Evolutionary conservation across 2,797 vertebrate species (phyloP).

Genomic region (Oophaga sylvatica): DNA sequence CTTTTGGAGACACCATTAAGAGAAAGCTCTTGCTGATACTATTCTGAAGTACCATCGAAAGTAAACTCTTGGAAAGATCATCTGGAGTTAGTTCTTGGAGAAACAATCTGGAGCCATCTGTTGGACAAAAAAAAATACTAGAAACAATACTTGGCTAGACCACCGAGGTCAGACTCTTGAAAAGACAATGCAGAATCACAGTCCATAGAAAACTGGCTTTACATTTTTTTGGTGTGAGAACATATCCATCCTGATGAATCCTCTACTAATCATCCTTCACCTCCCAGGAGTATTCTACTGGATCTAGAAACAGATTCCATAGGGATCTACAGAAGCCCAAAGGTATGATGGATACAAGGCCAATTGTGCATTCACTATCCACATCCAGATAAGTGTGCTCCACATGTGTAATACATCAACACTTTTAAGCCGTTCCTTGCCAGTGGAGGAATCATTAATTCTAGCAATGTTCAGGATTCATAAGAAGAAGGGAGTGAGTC

Average conservation of each 20-base stretch:
- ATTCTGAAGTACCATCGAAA: background rate
- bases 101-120: background rate
- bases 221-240: background rate
- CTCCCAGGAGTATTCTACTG: background rate
- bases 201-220: no score
- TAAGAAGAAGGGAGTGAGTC: conserved; percentile 24
- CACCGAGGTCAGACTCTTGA: background rate
- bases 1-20: no score
- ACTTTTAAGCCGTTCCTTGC: conserved; percentile 10
- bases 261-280: background rate
- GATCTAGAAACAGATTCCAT: background rate
- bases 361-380: conserved; percentile 22
- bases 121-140: background rate
- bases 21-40: background rate
- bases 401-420: conserved; percentile 33
- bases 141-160: background rate
- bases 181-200: background rate
- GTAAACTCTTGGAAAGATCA: background rate
- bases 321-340: background rate
- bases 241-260: background rate
- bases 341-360: conserved; percentile 7
- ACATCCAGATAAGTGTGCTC: conserved; percentile 16
- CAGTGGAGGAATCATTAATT: conserved; percentile 27
- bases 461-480: conserved; percentile 22
- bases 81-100: background rate